Base-by-base conservation (phyloP, 2,888 invertebrate species). In the Tethea ocularis region DNA sequence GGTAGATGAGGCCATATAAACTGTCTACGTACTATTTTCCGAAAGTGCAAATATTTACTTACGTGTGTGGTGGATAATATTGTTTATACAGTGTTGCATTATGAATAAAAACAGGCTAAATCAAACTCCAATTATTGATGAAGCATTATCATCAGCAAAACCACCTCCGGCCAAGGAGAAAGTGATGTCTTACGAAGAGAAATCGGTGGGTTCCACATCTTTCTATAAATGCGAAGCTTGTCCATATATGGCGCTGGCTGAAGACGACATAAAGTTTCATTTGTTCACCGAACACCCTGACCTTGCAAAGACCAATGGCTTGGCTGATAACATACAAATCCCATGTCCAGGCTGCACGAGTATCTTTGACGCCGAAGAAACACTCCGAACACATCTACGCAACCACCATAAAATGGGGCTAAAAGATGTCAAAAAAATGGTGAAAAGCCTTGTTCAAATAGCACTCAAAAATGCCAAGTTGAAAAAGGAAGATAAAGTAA, bases 301-400 rank as follows among this genome's bases (percentile, higher is more conserved):
- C 3, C 74, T 91, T 13, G 88, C 94, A 13, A 93, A 91, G 73
- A 93, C 85, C 57, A 94, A 94, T 74, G 93, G 93, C 26, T 83
- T 93, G 0, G 90, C 91, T 23, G 93, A 94, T 72, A 88, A 94
- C 67, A 87, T 93, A 58, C 93, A 94, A 62, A 89, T 95, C 8
- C 91, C 91, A 66, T 96, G 96, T 72, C 96, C 96, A 15, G 96
- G 95, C 10, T 96, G 96, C 75, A 82, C 92, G 0, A 95, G 95
- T 76, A 83, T 94, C 2, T 96, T 96, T 75, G 95, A 94, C 71
- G 94, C 94, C 11, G 94, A 94, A 71, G 93, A 95, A 72, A 94
- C 95, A 0, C 82, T 96, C 0, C 88, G 95, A 68, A 93, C 94
- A 6, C 96, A 96, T 78, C 86, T 96, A 6, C 91, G 94, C 24